Evolutionary conservation across 2,113 vertebrate genomes (phyloP), one percentile per base, ranked within the genome.

Genomic region (Rhinoderma darwinii): DNA sequence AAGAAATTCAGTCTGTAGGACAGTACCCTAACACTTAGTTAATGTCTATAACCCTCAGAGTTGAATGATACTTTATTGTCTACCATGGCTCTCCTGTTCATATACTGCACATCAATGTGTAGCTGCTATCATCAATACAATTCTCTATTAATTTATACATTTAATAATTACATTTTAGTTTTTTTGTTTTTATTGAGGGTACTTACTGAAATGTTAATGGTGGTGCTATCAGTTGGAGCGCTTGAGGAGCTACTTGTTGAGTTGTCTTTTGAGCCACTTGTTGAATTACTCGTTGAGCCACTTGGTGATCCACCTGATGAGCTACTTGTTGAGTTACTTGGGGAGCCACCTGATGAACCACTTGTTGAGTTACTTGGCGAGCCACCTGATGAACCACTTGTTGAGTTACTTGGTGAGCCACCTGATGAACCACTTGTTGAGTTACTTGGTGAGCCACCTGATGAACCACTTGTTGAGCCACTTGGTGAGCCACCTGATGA

Each of bases 171-270:
- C 0, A 70, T 70, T 70, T 0, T 18, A 30, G 9, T 14, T 63
- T 63, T 30, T 14, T 30, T 27, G 9, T 18, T 70, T 32, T 17
- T 63, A 30, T 63, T 59, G 56, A 8, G 22, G 4, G 32, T 41
- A 81, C 78, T n/a, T 81, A 81, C 78, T 43, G 78, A 35, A 61
- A 81, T 81, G 37, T 37, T 81, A n/a, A 81, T 27, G 9, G 35
- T 73, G 39, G 70, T 73, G 35, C 3, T 43, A 41, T n/a, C 70
- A 9, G 70, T 43, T 74, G 70, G 25, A 25, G 15, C 51, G 17
- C 11, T 77, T 27, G 39, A 44, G 43, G 72, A 74, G 25, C 39
- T n/a, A 9, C 22, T 15, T 44, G 72, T 1, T 12, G 39, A 37
- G 39, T 43, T 43, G 11, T 20, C 18, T 27, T 22, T 8, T 72